phyloP scores from a whole-genome alignment of 2,888 invertebrate genomes.

The Sarcophaga subvicina region DNA sequence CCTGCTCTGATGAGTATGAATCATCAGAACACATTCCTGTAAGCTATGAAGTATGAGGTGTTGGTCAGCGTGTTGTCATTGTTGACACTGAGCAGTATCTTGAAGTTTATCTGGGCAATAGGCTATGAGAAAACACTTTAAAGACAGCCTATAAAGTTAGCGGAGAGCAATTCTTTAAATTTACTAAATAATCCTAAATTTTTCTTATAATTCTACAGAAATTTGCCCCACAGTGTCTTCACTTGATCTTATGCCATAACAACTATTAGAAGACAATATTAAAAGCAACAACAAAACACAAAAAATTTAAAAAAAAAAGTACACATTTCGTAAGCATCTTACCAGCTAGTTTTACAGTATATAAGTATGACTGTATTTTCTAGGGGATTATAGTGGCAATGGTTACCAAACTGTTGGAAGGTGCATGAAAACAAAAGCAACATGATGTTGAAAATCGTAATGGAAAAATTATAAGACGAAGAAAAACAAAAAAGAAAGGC shows the following conservation, averaged over 20 bases:
- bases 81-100: too few species aligned
- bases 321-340: slow-evolving; percentile 29
- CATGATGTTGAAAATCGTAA: slow-evolving; percentile 20
- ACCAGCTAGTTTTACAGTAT: slow-evolving; percentile 28
- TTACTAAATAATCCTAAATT: too few species aligned
- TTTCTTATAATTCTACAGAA: background rate
- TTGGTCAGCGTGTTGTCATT: too few species aligned
- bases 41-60: too few species aligned
- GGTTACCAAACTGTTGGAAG: slow-evolving; percentile 55
- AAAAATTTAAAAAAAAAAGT: background rate
- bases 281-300: slow-evolving; percentile 14
- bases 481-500: slow-evolving; percentile 4
- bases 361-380: slow-evolving; percentile 14
- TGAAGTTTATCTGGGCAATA: too few species aligned
- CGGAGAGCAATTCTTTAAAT: too few species aligned
- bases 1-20: too few species aligned
- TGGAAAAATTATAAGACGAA: background rate
- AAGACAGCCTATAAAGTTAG: too few species aligned
- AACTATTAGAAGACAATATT: background rate
- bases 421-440: slow-evolving; percentile 54
- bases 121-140: too few species aligned
- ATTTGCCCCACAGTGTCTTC: slow-evolving; percentile 34
- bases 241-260: slow-evolving; percentile 26
- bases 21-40: too few species aligned
- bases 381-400: slow-evolving; percentile 62